Evolutionary conservation across 64 coral and sea anemone genomes (phyloP).

Genomic region (Stichodactyla helianthus): DNA sequence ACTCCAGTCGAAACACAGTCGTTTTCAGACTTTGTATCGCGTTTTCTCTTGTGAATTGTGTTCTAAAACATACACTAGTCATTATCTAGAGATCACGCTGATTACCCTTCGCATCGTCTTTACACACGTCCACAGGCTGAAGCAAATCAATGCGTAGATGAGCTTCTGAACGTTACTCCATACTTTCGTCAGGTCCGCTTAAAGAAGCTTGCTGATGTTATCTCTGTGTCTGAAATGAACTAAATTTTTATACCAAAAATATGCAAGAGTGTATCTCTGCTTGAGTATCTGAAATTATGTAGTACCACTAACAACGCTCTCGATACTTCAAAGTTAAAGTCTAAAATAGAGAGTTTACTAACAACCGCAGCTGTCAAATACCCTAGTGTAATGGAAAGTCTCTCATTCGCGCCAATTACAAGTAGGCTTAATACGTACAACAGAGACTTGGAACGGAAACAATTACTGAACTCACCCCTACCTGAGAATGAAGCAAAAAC

Average conservation of each 20-base stretch:
- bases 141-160: not conserved
- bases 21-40: not conserved
- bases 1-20: not conserved
- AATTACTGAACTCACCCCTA: too few species aligned
- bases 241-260: not conserved
- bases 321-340: too few species aligned
- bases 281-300: too few species aligned
- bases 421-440: too few species aligned
- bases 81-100: not conserved
- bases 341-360: too few species aligned
- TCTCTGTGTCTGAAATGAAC: not conserved
- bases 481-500: too few species aligned
- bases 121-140: not conserved
- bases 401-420: too few species aligned
- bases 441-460: too few species aligned
- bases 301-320: too few species aligned
- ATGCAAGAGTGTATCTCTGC: too few species aligned
- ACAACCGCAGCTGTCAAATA: too few species aligned
- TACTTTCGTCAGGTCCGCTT: not conserved
- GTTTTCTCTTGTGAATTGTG: not conserved
- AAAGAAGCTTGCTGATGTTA: not conserved
- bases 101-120: not conserved
- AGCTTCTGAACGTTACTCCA: not conserved
- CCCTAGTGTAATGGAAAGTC: too few species aligned
- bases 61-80: not conserved